Evolutionary conservation across 2,888 invertebrate genomes (phyloP), one percentile per base, ranked within the genome.

Genomic region (Ochropleura leucogaster): DNA sequence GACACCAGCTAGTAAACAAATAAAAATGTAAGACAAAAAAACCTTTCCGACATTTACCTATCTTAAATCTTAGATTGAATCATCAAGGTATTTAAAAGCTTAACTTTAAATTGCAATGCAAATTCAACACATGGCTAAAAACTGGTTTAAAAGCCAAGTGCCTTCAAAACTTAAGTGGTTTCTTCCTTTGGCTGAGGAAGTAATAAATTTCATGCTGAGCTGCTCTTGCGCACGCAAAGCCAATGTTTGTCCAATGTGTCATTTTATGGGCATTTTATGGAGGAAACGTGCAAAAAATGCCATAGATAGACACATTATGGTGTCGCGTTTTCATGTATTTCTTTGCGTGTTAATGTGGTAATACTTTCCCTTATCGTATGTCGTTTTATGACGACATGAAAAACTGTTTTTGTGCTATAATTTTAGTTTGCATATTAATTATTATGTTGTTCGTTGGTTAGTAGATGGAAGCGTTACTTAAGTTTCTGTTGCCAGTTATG

Each of bases 221-320:
- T 80, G 79, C 78, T 74, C 79, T 30, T 59, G 79, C 85, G 80
- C 85, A 80, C 76, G 69, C 77, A 70, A 63, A 71, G 55, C 51
- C 74, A 77, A 78, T 84, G 79, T 83, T 74, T 78, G 72, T 75
- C 70, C 77, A 85, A 76, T 74, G 76, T 86, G 86, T 79, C 86
- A 80, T 75, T 82, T 83, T 77, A 83, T 84, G 80, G 72, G 49
- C 64, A 83, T 87, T 87, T 88, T 88, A 88, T 87, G 66, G 82
- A 78, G 87, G 88, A 88, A 83, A 82, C 80, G 83, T 79, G 80
- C 79, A 86, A 87, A 87, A 86, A 85, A 79, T 76, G 66, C 71
- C 72, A 73, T 75, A 86, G 78, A 87, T 85, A 82, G 62, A 74
- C 79, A 80, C 78, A 74, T 84, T 78, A 80, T 64, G 82, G 77